These are phyloP conservation scores for Chydorus sphaericus DNA, from an alignment of 2,888 invertebrate species.

Conservation along the genomic window DNA sequence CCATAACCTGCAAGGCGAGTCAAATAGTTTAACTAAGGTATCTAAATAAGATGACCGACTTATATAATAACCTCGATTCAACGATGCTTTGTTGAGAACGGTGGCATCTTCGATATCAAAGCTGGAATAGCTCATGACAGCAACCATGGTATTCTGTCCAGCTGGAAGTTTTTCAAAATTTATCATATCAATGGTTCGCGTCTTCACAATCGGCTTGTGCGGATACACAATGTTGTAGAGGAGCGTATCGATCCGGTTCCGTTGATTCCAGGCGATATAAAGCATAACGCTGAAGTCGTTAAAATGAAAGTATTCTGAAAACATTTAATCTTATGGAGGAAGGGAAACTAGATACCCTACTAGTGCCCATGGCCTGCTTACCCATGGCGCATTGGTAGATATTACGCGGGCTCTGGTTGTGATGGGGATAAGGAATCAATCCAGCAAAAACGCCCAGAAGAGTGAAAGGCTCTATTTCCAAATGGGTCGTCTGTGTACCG, in stretches of 20 bases:
- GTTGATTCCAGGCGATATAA: conserved; percentile 83
- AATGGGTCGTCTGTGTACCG: conserved; percentile 81
- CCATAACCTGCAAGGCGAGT: conserved; percentile 55
- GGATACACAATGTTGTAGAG: conserved; percentile 94
- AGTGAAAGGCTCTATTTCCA: conserved; percentile 96
- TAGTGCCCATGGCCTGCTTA: conserved; percentile 86
- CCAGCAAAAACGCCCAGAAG: conserved; percentile 94
- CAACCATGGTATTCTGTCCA: conserved; percentile 97
- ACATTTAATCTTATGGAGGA: neutral
- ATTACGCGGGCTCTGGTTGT: conserved; percentile 95
- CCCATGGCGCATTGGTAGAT: conserved; percentile 99
- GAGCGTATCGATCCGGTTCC: conserved; percentile 88
- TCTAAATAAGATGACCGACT: too few relatives aligned
- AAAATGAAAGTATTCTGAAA: too few relatives aligned
- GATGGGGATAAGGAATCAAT: conserved; percentile 94
- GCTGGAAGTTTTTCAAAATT: conserved; percentile 92
- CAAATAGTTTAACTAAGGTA: too few relatives aligned
- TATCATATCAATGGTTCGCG: conserved; percentile 73
- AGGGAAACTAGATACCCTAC: neutral
- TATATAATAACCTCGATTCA: conserved; percentile 90
- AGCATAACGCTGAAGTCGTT: too few relatives aligned
- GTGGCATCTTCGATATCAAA: conserved; percentile 99
- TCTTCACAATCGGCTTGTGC: conserved; percentile 90
- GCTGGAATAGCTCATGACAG: conserved; percentile 99
- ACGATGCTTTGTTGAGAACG: conserved; percentile 86